Evolutionary conservation across 2,113 vertebrate genomes (phyloP), one percentile per base, ranked within the genome.

Genomic region (Gallinago jamesoni): DNA sequence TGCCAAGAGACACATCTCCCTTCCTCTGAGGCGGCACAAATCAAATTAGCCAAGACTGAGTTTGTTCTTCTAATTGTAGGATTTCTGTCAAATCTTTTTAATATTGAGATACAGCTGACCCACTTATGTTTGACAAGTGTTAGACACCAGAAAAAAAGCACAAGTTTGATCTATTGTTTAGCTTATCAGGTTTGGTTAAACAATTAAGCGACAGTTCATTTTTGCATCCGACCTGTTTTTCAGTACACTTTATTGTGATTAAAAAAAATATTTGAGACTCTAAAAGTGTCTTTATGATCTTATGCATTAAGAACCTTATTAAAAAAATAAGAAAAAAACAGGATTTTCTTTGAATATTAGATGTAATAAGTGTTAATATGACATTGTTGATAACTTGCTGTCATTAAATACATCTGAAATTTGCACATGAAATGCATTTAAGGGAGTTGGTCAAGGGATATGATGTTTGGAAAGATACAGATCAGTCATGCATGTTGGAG

Each of bases 11-110:
- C 75, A 70, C 35, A 78, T 81, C 60, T 74, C 82, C 56, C 47
- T 76, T 96, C 62, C 50, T 90, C 47, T 70, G 93, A 88, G 82
- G 90, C 93, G 84, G 79, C 73, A 80, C 90, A 96, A 94, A 94
- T 96, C 76, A 88, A 87, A 95, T 95, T 89, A 97, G 93, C 31
- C 0, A 78, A 93, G 80, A 92, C 78, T 23, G 60, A 94, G 43
- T 89, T 95, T 50, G 14, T 90, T 47, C 39, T 89, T 90, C 73
- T 82, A 72, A 90, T 95, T 93, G 83, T 80, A 28, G 39, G 59
- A 88, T 30, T 90, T 84, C 96, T 95, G 88, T 95, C 95, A 96
- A 45, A 60, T 84, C 76, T 81, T 6, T 84, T 97, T 93, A 95
- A 75, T 87, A 45, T 4, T 70, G 83, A 89, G 30, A n/a, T 72